Conservation (phyloP, 1,140 invertebrate species). For the Conopomorpha cramerella region DNA sequence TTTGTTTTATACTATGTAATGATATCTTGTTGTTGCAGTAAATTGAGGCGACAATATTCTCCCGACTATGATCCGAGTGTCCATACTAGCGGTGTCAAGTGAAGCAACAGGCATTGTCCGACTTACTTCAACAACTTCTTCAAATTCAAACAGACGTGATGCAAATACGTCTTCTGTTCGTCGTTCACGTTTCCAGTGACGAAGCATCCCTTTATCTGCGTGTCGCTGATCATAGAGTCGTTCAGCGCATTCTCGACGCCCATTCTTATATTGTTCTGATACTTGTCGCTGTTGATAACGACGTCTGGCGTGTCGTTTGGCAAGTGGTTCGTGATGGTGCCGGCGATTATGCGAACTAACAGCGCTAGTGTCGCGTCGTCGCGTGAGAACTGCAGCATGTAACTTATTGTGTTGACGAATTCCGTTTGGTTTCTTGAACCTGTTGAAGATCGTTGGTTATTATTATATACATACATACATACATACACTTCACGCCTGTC, state of each 20-base stretch:
- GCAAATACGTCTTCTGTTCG: conserved; percentile 40
- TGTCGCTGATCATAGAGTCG: conserved; percentile 37
- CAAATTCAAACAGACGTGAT: conserved; percentile 47
- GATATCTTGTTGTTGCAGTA: too few species aligned
- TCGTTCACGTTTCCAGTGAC: conserved; percentile 17
- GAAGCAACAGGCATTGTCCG: too few species aligned
- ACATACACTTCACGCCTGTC: too few species aligned
- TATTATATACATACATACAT: too few species aligned
- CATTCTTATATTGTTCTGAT: conserved; percentile 34
- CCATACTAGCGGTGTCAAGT: too few species aligned
- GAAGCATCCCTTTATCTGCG: conserved; percentile 34
- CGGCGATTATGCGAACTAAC: conserved; percentile 57
- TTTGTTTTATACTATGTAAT: too few species aligned
- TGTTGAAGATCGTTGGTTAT: too few species aligned
- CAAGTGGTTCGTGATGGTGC: conserved; percentile 40
- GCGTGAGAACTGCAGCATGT: conserved; percentile 58
- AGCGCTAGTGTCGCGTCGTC: conserved; percentile 58
- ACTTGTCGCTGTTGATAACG: conserved; percentile 32
- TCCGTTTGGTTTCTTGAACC: conserved; percentile 61
- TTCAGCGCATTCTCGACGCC: conserved; percentile 45
- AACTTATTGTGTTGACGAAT: conserved; percentile 58
- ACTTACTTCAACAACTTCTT: conserved; percentile 44
- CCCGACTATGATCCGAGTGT: too few species aligned
- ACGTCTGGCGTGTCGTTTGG: conserved; percentile 34
- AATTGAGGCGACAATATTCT: too few species aligned